phyloP scores from a whole-genome alignment of 2,797 vertebrate species.

The Gymnopithys bicolor region DNA sequence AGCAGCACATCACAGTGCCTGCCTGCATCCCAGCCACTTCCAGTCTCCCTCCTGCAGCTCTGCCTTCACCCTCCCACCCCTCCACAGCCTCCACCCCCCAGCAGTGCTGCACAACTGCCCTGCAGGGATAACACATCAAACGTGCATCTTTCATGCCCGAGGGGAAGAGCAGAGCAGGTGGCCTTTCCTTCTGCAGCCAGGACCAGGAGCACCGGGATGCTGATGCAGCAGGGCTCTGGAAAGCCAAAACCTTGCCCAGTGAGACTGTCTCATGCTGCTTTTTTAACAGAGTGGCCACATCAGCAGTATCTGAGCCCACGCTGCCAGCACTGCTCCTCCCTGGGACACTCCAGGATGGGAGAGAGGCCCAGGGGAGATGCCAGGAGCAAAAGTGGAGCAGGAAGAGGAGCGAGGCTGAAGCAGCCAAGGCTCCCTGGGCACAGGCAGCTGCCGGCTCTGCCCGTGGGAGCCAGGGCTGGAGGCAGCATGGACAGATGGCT shows the following conservation, averaged over 20 bases:
- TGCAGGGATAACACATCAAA: not conserved
- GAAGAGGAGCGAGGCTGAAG: not conserved
- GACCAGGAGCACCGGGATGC: not conserved
- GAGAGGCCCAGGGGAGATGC: not conserved
- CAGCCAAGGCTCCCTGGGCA: not conserved
- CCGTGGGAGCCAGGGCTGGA: not conserved
- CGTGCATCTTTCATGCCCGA: not conserved
- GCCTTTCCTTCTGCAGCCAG: not conserved
- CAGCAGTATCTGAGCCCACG: not conserved
- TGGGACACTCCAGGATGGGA: not conserved
- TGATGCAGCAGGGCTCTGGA: not conserved
- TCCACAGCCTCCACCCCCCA: not conserved
- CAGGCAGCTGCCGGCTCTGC: not conserved
- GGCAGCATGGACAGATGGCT: not conserved
- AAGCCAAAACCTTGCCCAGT: not conserved
- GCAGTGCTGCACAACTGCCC: not conserved
- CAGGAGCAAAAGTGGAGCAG: not conserved
- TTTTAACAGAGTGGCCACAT: fast-evolving
- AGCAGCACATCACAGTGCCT: not conserved
- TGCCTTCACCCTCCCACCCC: fast-evolving
- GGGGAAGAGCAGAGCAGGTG: not conserved
- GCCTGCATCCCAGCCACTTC: not conserved
- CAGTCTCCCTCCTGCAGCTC: not conserved
- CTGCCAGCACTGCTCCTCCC: not conserved
- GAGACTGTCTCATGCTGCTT: not conserved